Evolutionary conservation across 2,888 invertebrate genomes (phyloP).

Genomic region (Andrena haemorrhoa): DNA sequence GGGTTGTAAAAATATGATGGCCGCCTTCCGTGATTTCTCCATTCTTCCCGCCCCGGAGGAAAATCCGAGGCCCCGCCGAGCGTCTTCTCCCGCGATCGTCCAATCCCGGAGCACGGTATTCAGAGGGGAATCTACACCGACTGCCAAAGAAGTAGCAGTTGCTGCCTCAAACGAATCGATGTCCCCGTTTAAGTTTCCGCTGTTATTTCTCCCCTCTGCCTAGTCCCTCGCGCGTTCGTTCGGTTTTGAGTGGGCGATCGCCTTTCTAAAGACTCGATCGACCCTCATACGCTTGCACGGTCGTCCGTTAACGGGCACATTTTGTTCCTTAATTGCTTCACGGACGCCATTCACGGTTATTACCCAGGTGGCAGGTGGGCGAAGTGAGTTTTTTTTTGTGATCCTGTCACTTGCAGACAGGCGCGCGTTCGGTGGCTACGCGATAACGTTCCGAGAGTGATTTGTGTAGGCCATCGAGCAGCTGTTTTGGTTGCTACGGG

Average conservation of each 20-base stretch:
- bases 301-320: neutral
- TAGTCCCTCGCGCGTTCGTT: neutral
- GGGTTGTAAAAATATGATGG: conserved; percentile 55
- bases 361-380: conserved; percentile 44
- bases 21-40: conserved; percentile 29
- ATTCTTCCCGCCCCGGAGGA: neutral
- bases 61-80: conserved; percentile 9
- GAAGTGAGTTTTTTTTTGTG: conserved; percentile 62
- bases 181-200: neutral
- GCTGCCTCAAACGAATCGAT: conserved; percentile 2
- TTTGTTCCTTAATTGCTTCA: conserved; percentile 33
- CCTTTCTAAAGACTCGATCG: neutral
- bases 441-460: conserved; percentile 65
- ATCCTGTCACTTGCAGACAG: conserved; percentile 57
- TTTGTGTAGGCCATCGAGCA: conserved; percentile 72
- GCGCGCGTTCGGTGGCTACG: conserved; percentile 28
- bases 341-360: conserved; percentile 21
- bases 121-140: neutral
- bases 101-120: conserved; percentile 21
- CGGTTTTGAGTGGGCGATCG: neutral
- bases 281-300: neutral
- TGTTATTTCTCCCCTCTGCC: neutral
- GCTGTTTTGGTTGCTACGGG: conserved; percentile 63
- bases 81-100: conserved; percentile 16
- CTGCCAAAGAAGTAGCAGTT: neutral